These are phyloP conservation scores for Spilarctia lutea DNA, from an alignment of 2,888 invertebrate genomes.

Conservation along the genomic window DNA sequence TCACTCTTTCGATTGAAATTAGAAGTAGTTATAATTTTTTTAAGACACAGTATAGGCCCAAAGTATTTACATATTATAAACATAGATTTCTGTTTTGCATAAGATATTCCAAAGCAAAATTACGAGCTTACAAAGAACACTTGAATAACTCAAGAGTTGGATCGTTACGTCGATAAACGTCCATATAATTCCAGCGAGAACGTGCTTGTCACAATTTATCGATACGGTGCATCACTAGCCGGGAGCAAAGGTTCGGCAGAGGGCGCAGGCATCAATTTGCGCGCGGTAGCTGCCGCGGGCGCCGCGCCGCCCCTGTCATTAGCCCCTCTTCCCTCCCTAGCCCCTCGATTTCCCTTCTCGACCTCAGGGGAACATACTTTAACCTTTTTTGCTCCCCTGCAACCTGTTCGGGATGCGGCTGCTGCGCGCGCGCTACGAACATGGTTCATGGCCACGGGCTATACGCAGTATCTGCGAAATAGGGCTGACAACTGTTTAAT, in stretches of 20 bases:
- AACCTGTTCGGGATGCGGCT: constrained; percentile 85
- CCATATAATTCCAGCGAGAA: constrained; percentile 61
- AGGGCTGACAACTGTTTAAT: constrained; percentile 51
- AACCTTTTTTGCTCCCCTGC: constrained; percentile 85
- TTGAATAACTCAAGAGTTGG: constrained; percentile 44
- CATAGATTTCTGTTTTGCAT: constrained; percentile 44
- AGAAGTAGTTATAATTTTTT: constrained; percentile 2
- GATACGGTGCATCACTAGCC: constrained; percentile 81
- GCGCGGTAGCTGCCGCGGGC: constrained; percentile 85
- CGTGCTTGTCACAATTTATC: constrained; percentile 79
- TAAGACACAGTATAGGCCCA: background rate
- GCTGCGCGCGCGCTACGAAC: constrained; percentile 77
- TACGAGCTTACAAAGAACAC: constrained; percentile 41
- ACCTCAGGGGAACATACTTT: constrained; percentile 78
- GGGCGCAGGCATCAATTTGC: constrained; percentile 86
- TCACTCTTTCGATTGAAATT: background rate
- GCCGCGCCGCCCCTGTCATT: constrained; percentile 85
- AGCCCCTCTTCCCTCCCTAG: constrained; percentile 63
- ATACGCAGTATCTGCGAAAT: constrained; percentile 74
- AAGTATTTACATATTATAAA: constrained; percentile 38
- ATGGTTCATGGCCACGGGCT: constrained; percentile 84
- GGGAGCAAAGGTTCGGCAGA: constrained; percentile 84
- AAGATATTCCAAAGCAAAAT: constrained; percentile 50
- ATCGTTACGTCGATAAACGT: constrained; percentile 56
- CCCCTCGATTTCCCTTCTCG: constrained; percentile 51